These are phyloP conservation scores for Halyomorpha halys DNA, from an alignment of 1,140 invertebrate species.

Conservation along the genomic window DNA sequence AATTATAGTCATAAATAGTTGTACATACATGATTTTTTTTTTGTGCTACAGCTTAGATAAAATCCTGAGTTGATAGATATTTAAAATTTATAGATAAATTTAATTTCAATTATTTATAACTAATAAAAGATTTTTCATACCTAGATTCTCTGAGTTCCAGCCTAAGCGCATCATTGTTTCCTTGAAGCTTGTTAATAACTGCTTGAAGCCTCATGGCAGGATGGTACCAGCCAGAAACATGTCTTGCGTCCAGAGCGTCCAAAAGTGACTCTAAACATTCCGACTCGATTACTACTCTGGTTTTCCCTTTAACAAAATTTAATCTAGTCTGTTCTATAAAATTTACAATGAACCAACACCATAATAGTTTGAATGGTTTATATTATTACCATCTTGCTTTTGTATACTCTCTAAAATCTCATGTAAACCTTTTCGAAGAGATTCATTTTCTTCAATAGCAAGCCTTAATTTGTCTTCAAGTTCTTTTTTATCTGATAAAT, in stretches of 20 bases:
- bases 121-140: neutral
- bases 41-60: no score
- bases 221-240: slow-evolving; percentile 62
- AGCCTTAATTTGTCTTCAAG: slow-evolving; percentile 40
- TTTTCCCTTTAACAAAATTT: slow-evolving; percentile 34
- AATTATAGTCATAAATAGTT: no score
- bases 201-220: slow-evolving; percentile 60
- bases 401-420: slow-evolving; percentile 52
- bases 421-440: slow-evolving; percentile 54
- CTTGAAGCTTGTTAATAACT: slow-evolving; percentile 50
- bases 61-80: no score
- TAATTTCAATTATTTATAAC: no score
- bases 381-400: slow-evolving; percentile 43
- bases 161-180: slow-evolving; percentile 45
- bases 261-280: slow-evolving; percentile 47
- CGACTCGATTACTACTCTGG: slow-evolving; percentile 42
- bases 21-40: no score
- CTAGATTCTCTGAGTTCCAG: slow-evolving; percentile 38
- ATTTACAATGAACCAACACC: no score
- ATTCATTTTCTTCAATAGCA: slow-evolving; percentile 59
- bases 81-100: no score
- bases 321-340: no score
- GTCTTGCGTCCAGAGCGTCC: slow-evolving; percentile 53
- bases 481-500: slow-evolving; percentile 13
- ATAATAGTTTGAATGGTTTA: neutral